These are phyloP conservation scores for Petrolisthes manimaculis DNA, from an alignment of 2,888 invertebrate species.

Conservation along the genomic window DNA sequence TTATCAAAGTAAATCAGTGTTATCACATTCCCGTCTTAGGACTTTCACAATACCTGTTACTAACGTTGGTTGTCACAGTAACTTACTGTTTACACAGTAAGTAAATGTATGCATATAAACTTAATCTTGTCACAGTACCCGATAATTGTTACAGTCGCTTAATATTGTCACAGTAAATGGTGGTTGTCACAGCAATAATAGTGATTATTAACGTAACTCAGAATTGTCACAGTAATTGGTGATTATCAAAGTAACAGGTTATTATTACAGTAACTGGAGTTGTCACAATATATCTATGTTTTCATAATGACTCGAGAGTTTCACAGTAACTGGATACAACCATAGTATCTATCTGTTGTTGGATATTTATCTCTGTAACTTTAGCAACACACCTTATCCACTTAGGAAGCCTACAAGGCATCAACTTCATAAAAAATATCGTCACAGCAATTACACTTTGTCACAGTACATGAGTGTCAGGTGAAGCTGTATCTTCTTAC, in stretches of 20 bases:
- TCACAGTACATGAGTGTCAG: no score
- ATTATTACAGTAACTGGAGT: background rate
- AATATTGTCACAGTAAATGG: background rate
- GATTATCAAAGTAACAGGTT: background rate
- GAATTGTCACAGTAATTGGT: background rate
- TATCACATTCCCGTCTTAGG: no score
- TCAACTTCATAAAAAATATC: no score
- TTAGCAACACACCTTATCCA: no score
- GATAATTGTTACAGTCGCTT: background rate
- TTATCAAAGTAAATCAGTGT: no score
- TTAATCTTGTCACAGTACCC: background rate
- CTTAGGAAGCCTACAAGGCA: no score
- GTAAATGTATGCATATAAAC: background rate
- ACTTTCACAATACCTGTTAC: no score
- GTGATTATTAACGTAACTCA: background rate
- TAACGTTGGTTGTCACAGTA: background rate
- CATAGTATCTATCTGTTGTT: no score
- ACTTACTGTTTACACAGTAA: background rate
- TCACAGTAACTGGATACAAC: background rate
- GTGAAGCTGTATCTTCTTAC: no score
- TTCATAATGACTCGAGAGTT: background rate
- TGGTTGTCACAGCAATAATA: background rate
- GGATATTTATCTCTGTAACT: no score
- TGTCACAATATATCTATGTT: background rate
- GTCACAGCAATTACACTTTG: no score